Base-by-base conservation (phyloP, 1,140 invertebrate species). In the Philopotamus ludificatus region DNA sequence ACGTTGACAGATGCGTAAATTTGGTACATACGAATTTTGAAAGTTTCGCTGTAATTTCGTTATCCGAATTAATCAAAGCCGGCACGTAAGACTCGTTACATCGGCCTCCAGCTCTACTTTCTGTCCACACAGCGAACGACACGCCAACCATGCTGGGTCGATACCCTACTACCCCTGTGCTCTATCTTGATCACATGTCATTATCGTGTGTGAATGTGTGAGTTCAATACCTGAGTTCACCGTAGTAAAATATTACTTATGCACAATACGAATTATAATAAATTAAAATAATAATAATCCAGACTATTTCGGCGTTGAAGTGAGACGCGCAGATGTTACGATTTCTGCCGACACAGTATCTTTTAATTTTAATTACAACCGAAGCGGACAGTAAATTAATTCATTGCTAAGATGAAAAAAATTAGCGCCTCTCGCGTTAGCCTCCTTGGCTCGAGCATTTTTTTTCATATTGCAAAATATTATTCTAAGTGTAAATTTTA, bases 401-500 rank as follows among this genome's bases (percentile, higher is more conserved):
- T 55, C 63, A 1, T n/a, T 22, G 28, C 10, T 53, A 9, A 21
- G 45, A 39, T 34, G 15, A 28, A 57, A 57, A 57, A 50, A 47
- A 65, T 16, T 57, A 53, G 23, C 20, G 41, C 50, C 12, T 49
- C 28, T 16, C 12, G 2, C 15, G 25, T 26, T 41, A 7, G 15
- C 39, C n/a, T n/a, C n/a, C n/a, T n/a, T 28, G 28, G 57, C 62
- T 70, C 67, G 65, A 64, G 63, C 63, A 44, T 44, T 44, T n/a
- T 61, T 57, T 70, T 70, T 67, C 62, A 67, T 70, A 70, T 67
- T 67, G 59, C 57, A 62, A 67, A 67, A 70, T 65, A 70, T 70
- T 70, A 70, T 70, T 66, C 65, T 63, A 58, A 67, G 68, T 70
- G 68, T 70, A 70, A 70, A 70, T 70, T 70, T 70, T 67, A 70